A percentile compares a stretch with the other conserved stretches of the same genome.
These are phyloP conservation scores for Pipistrellus pygmaeus DNA, from an alignment of 2,797 vertebrate species.

Conservation along the genomic window DNA sequence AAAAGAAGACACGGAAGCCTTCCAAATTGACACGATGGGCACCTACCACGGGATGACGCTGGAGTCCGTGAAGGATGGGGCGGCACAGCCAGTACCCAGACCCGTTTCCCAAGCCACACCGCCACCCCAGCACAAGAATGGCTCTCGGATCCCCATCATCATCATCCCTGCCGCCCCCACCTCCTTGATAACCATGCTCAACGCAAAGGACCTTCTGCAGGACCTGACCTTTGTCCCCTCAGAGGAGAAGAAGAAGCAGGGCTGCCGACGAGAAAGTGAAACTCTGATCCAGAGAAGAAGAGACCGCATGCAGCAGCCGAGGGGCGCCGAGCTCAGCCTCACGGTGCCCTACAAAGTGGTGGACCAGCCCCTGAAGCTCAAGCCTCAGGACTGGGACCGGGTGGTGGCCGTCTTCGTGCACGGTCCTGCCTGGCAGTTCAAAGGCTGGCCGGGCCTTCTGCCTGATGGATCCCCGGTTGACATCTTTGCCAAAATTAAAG, in stretches of 20 bases:
- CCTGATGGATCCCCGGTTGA: slow-evolving; percentile 98
- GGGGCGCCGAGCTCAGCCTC: slow-evolving; percentile 95
- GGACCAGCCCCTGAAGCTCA: slow-evolving; percentile 98
- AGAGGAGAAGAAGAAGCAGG: slow-evolving; percentile 98
- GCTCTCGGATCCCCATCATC: too few relatives aligned
- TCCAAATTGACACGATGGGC: slow-evolving; percentile 99
- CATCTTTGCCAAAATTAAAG: slow-evolving; percentile 99
- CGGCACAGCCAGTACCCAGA: too few relatives aligned
- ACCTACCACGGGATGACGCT: slow-evolving; percentile 99
- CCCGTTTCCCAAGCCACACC: too few relatives aligned
- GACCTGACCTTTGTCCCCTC: slow-evolving; percentile 96
- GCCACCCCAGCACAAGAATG: too few relatives aligned
- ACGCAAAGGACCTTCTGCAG: slow-evolving; percentile 98
- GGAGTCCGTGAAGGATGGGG: slow-evolving; percentile 92
- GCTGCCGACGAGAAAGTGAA: slow-evolving; percentile 97
- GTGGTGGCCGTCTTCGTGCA: slow-evolving; percentile 90
- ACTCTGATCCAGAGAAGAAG: slow-evolving; percentile 98
- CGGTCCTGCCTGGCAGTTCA: slow-evolving; percentile 97
- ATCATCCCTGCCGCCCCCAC: too few relatives aligned
- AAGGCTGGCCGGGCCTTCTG: slow-evolving; percentile 99
- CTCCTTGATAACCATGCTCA: slow-evolving; percentile 98
- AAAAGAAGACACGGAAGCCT: slow-evolving; percentile 95
- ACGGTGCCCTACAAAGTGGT: slow-evolving; percentile 98
- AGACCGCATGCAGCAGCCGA: slow-evolving; percentile 94
- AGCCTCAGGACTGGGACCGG: slow-evolving; percentile 98